Percentiles rank a stretch among this genome's conserved stretches.
These are phyloP conservation scores for Canis aureus DNA, from an alignment of 2,113 vertebrate species.

Conservation along the genomic window DNA sequence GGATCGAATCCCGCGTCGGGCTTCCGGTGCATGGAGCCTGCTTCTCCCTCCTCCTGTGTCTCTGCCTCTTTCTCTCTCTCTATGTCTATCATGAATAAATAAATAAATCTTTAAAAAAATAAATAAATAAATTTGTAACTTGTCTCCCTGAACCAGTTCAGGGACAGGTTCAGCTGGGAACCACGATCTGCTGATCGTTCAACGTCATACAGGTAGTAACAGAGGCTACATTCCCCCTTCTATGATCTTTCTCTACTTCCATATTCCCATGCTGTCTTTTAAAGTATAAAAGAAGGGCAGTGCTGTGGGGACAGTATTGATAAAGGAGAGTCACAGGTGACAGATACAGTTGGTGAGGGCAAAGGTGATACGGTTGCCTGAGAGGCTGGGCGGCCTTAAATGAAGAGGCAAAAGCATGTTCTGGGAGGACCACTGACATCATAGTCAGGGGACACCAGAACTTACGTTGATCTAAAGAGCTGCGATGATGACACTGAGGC, in stretches of 20 bases:
- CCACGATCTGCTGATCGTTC: not conserved
- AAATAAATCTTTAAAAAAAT: too few relatives aligned
- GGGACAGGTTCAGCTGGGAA: not conserved
- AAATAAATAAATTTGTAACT: not conserved
- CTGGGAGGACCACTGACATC: not conserved
- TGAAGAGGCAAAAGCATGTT: not conserved
- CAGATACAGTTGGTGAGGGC: not conserved
- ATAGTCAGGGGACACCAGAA: not conserved
- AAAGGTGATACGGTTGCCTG: not conserved
- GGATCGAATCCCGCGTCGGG: too few relatives aligned
- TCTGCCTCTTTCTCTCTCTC: too few relatives aligned
- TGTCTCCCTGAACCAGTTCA: not conserved
- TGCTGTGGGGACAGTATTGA: not conserved
- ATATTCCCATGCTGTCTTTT: not conserved
- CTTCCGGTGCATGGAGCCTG: too few relatives aligned
- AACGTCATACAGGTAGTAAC: not conserved
- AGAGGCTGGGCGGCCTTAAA: not conserved
- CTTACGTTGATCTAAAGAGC: not conserved
- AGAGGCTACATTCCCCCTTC: not conserved
- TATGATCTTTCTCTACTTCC: not conserved
- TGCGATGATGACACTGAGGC: not conserved
- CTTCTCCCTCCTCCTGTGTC: too few relatives aligned
- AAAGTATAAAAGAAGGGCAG: not conserved
- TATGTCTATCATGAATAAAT: too few relatives aligned
- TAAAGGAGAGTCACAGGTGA: not conserved